A percentile compares a stretch with the other conserved stretches of the same genome.
Conservation (phyloP, 2,888 invertebrate species). For the Euproctis similis region DNA sequence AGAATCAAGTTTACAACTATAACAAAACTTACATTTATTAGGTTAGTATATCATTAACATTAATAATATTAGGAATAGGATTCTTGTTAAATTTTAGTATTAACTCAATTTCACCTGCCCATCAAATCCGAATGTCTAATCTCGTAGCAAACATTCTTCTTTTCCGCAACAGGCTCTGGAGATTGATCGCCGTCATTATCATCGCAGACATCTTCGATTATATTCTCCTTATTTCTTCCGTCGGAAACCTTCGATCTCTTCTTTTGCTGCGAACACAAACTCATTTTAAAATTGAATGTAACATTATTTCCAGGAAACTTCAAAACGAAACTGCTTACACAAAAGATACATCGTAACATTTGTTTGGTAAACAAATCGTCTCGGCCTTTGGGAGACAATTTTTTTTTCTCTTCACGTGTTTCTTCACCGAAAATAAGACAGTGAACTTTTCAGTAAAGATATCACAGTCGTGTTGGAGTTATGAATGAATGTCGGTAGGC, state of each 20-base stretch:
- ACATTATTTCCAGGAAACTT: not conserved
- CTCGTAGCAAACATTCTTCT: slow-evolving; percentile 63
- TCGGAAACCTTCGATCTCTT: slow-evolving; percentile 47
- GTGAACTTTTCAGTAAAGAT: slow-evolving; percentile 42
- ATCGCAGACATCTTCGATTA: slow-evolving; percentile 37
- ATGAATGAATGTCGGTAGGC: slow-evolving; percentile 61
- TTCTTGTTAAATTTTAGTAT: too few species aligned
- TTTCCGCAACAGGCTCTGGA: slow-evolving; percentile 76
- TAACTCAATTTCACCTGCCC: slow-evolving; percentile 74
- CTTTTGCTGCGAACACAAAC: slow-evolving; percentile 52
- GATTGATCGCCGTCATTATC: slow-evolving; percentile 22
- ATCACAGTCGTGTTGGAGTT: slow-evolving; percentile 44
- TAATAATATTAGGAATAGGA: too few species aligned
- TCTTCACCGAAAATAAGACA: slow-evolving; percentile 20
- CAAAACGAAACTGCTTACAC: slow-evolving; percentile 32
- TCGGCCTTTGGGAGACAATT: slow-evolving; percentile 18
- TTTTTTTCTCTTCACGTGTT: slow-evolving; percentile 36
- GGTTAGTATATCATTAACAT: too few species aligned
- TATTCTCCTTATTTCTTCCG: slow-evolving; percentile 56
- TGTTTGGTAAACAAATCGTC: slow-evolving; percentile 11
- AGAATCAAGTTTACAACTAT: too few species aligned
- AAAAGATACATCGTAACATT: slow-evolving; percentile 51
- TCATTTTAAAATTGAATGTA: too few species aligned
- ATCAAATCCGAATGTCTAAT: slow-evolving; percentile 76
- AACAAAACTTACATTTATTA: too few species aligned